Evolutionary conservation across 2,888 invertebrate genomes (phyloP).

Genomic region (Pyrrhosoma nymphula): DNA sequence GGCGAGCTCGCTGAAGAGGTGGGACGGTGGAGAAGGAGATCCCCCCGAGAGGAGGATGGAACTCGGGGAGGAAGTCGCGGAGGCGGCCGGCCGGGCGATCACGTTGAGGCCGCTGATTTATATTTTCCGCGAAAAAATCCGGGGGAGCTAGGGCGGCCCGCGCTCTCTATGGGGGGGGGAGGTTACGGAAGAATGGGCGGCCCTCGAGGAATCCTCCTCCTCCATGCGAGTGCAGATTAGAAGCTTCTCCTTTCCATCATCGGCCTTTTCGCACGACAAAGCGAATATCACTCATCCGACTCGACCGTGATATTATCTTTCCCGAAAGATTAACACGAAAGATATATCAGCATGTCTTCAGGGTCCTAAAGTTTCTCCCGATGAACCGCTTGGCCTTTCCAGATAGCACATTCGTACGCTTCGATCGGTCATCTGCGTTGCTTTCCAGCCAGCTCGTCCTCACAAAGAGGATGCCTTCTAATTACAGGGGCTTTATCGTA

Average conservation of each 20-base stretch:
- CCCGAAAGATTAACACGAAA: background rate
- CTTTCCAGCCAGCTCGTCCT: background rate
- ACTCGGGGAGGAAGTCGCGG: conserved; percentile 39
- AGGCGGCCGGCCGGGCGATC: background rate
- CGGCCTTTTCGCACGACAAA: background rate
- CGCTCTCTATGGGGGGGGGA: background rate
- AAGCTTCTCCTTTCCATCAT: background rate
- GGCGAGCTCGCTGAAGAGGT: conserved; percentile 16
- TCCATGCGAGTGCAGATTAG: background rate
- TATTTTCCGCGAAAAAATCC: background rate
- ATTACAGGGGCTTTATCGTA: too few species aligned
- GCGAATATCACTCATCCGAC: background rate
- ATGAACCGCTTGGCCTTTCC: background rate
- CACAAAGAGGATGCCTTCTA: background rate
- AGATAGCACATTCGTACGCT: background rate
- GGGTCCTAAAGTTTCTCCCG: background rate
- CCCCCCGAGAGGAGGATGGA: conserved; percentile 15
- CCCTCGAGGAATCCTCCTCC: background rate
- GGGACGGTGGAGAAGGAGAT: background rate
- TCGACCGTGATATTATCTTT: background rate
- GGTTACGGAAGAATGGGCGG: background rate
- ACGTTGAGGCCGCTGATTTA: conserved; percentile 11
- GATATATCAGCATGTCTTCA: background rate
- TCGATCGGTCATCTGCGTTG: background rate
- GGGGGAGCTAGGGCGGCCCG: background rate